A percentile compares a stretch with the other conserved stretches of the same genome.
Conservation (phyloP, 2,797 vertebrate species). For the Lerista edwardsae region DNA sequence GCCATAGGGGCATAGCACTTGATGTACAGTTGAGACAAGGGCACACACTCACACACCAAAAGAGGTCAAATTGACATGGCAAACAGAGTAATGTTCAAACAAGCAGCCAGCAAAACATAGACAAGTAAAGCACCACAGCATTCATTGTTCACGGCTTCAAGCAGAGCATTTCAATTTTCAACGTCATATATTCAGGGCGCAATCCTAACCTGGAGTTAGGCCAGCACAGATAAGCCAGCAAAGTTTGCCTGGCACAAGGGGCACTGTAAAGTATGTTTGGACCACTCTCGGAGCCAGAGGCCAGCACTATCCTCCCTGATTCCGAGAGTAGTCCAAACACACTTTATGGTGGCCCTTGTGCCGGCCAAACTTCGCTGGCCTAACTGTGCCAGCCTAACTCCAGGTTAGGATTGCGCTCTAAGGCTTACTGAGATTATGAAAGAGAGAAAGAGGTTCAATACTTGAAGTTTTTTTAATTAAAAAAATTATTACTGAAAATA, state of each 20-base stretch:
- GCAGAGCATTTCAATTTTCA: not conserved
- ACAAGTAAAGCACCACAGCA: not conserved
- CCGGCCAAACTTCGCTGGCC: too few species aligned
- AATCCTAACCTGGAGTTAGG: too few species aligned
- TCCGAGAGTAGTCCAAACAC: too few species aligned
- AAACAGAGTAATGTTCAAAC: not conserved
- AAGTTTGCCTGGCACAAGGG: too few species aligned
- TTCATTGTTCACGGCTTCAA: not conserved
- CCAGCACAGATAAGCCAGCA: too few species aligned
- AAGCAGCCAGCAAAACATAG: rapidly evolving
- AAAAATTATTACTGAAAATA: not conserved
- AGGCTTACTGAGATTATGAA: not conserved
- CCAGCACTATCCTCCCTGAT: too few species aligned
- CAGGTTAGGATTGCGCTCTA: too few species aligned
- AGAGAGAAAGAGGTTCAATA: not conserved
- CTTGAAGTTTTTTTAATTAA: not conserved
- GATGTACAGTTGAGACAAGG: conserved; percentile 67
- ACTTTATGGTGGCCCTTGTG: too few species aligned
- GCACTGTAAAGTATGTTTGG: too few species aligned
- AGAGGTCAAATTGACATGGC: conserved; percentile 12
- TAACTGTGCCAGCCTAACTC: too few species aligned
- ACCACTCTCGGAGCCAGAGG: too few species aligned
- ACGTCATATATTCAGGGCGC: not conserved
- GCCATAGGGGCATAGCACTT: conserved; percentile 67
- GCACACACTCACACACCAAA: not conserved